These are phyloP conservation scores for Resseliella maxima DNA, from an alignment of 2,888 invertebrate genomes.

Conservation along the genomic window DNA sequence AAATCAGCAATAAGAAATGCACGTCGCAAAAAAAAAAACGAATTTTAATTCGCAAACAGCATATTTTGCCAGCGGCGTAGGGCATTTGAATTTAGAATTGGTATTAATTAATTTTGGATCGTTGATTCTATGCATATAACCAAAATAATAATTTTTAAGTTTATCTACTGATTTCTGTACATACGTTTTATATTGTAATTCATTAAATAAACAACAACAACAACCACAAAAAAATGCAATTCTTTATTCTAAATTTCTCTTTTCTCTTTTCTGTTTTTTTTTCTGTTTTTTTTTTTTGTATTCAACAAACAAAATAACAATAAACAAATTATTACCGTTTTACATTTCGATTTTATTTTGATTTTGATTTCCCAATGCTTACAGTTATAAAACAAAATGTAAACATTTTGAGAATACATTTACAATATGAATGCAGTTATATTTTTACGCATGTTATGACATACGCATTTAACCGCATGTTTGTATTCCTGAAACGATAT, in stretches of 20 bases:
- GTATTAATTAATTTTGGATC: background rate
- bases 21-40: background rate
- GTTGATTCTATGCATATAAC: conserved; percentile 20
- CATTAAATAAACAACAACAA: too few relatives aligned
- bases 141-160: conserved; percentile 18
- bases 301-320: too few relatives aligned
- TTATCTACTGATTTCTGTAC: background rate
- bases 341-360: too few relatives aligned
- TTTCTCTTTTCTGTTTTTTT: too few relatives aligned
- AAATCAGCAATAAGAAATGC: background rate
- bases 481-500: background rate
- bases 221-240: too few relatives aligned
- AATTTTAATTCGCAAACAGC: background rate
- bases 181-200: background rate
- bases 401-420: too few relatives aligned
- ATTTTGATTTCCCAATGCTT: background rate
- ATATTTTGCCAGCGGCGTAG: background rate
- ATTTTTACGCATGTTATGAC: background rate
- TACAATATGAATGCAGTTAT: background rate
- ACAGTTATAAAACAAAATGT: conserved; percentile 2
- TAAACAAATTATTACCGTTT: too few relatives aligned
- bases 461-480: background rate
- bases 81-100: too few relatives aligned
- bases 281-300: too few relatives aligned
- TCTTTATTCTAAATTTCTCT: too few relatives aligned